These are phyloP conservation scores for Turdus rufiventris DNA, from an alignment of 2,113 vertebrate species.

Conservation along the genomic window DNA sequence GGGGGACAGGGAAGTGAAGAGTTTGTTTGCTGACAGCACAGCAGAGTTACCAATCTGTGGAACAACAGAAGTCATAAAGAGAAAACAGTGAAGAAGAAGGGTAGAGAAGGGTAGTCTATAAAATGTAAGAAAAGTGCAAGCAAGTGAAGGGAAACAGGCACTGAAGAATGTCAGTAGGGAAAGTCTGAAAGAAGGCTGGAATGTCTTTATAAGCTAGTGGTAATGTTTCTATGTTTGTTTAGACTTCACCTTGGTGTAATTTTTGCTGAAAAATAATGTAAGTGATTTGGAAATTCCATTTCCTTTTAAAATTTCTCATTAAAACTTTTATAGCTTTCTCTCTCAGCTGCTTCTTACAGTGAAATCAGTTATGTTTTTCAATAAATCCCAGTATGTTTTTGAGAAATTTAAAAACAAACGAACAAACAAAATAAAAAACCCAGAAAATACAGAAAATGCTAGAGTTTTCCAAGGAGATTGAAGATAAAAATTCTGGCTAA, in stretches of 20 bases:
- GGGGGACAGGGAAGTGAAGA: not conserved
- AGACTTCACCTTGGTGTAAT: not conserved
- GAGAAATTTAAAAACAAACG: not conserved
- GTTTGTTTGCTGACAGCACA: not conserved
- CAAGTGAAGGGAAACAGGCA: not conserved
- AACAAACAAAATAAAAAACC: not conserved
- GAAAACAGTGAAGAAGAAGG: not conserved
- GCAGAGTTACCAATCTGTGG: not conserved
- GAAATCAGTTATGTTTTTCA: not conserved
- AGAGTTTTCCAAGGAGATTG: not conserved
- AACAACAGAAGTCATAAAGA: not conserved
- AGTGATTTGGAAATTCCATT: not conserved
- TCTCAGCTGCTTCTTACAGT: not conserved
- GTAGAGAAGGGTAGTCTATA: not conserved
- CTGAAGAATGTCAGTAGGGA: not conserved
- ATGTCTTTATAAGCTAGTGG: not conserved
- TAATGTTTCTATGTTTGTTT: not conserved
- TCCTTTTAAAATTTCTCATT: not conserved
- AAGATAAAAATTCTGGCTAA: not conserved
- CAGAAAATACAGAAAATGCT: not conserved
- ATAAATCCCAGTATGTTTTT: not conserved
- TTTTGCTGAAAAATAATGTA: not conserved
- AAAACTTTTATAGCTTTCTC: not conserved
- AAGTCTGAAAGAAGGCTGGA: not conserved
- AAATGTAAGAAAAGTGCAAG: not conserved